Evolutionary conservation across 2,113 vertebrate genomes (phyloP).

Genomic region (Elephas maximus): DNA sequence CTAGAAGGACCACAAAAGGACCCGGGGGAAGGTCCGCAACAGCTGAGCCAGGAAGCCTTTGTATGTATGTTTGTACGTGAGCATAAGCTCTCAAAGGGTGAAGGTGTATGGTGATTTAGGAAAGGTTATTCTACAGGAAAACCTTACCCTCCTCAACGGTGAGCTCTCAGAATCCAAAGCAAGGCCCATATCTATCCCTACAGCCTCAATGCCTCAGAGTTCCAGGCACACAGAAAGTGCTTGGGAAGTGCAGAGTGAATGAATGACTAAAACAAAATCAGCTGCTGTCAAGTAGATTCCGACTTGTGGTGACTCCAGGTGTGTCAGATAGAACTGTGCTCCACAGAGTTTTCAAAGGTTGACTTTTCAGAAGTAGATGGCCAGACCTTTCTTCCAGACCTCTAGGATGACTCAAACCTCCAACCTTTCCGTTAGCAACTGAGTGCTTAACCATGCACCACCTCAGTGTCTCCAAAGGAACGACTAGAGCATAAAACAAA

Average conservation of each 20-base stretch:
- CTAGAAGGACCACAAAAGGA: background rate
- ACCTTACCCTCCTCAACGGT: background rate
- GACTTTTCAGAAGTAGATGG: background rate
- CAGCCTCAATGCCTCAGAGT: background rate
- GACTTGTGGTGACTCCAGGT: no score
- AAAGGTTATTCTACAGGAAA: background rate
- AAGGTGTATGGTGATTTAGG: background rate
- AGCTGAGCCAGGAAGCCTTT: background rate
- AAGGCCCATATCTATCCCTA: background rate
- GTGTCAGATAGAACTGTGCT: no score
- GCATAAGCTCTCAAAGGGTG: background rate
- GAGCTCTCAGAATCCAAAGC: background rate
- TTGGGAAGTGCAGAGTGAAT: background rate
- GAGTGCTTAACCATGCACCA: background rate
- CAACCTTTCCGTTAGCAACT: background rate
- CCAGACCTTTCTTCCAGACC: background rate
- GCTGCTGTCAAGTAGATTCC: no score
- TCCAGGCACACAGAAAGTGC: background rate
- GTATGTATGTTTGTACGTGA: background rate
- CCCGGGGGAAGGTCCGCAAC: rapidly evolving
- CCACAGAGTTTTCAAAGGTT: no score
- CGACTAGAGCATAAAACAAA: no score
- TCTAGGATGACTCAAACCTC: background rate
- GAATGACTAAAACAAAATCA: background rate
- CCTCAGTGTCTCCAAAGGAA: no score